Evolutionary conservation across 92 coral and sea anemone genomes (phyloP), one percentile per base, ranked within the genome.

Genomic region (Epizoanthus rinbou): DNA sequence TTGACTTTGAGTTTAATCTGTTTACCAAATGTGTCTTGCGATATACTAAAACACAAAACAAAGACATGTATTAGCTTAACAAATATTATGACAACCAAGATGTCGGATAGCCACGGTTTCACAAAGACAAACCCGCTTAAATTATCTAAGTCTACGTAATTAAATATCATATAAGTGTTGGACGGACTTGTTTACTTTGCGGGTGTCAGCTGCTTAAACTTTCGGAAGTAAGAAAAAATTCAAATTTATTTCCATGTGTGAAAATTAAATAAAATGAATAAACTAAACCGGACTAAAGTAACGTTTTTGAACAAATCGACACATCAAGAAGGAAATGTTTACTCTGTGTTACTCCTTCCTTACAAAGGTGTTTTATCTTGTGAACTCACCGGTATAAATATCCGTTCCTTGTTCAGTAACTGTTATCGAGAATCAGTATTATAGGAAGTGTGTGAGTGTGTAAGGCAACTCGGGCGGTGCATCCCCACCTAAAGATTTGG

Each of bases 201-300:
- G 50, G 76, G 76, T 71, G 76, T 24, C 25, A 71, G 58, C 45
- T 45, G 33, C 76, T 71, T 71, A 71, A 71, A 53, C 50, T 43
- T 71, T 71, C 76, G 58, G 57, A 45, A 41, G 17, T 71, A 9
- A 22, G 23, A 45, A 71, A 19, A 45, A 0, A 56, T 71, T 71
- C 37, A 71, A 71, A 71, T 71, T 71, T 71, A 58, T 28, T 71
- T 31, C 7, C 7, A 45, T n/a, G 76, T 71, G 57, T 71, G 9
- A 71, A 43, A 41, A 71, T 71, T 71, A 71, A 71, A 45, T 50
- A 50, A 50, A 11, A 50, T 50, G 54, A 50, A 50, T 11, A 50
- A 50, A 50, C 16, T 50, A 50, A 50, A 50, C 11, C 14, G 14
- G 14, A 9, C 16, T 50, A 50, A 50, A 50, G 54, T 50, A 50